phyloP scores from a whole-genome alignment of 2,797 vertebrate species.

The Mus minutoides region DNA sequence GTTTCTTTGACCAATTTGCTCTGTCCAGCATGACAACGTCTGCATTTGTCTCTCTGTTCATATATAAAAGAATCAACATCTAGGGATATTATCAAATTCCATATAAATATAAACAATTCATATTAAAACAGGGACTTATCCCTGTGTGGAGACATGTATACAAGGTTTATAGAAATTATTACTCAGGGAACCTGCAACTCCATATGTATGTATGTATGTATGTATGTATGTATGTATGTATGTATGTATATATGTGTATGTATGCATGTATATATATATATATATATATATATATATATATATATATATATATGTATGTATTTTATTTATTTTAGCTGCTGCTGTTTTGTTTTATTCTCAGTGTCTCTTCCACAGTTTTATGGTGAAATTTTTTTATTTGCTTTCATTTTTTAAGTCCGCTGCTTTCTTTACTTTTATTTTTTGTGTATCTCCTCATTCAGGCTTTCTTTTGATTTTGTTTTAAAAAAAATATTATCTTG shows the following conservation, averaged over 20 bases:
- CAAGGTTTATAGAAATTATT: background rate
- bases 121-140: background rate
- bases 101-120: conserved; percentile 9
- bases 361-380: background rate
- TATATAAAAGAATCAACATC: conserved; percentile 20
- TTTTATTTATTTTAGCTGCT: background rate
- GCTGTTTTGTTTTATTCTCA: background rate
- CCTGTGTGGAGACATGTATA: background rate
- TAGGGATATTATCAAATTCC: background rate
- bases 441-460: background rate
- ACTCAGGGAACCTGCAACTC: background rate
- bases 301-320: too few species aligned
- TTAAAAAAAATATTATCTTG: background rate
- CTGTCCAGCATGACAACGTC: conserved; percentile 19
- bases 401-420: background rate
- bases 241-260: too few species aligned
- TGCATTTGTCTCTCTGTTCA: conserved; percentile 24
- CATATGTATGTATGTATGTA: background rate
- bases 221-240: background rate
- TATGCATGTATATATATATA: background rate
- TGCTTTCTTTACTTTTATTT: background rate
- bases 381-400: background rate
- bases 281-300: background rate
- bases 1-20: background rate
- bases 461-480: background rate